phyloP scores from a whole-genome alignment of 53 echinoderm and acorn worm species.

The Echinometra lucunter region DNA sequence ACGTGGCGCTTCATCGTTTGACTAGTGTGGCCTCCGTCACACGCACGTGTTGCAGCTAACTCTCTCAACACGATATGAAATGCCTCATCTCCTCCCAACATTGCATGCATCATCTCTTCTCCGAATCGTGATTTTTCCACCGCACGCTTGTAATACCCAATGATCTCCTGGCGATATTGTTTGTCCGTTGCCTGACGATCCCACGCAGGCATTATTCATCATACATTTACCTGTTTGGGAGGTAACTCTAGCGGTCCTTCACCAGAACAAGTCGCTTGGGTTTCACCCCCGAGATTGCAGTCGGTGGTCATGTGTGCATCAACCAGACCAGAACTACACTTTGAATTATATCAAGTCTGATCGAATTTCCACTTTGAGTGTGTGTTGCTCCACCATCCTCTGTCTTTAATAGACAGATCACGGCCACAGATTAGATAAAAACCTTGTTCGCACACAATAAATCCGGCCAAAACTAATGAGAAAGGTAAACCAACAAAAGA shows the following conservation, averaged over 20 bases:
- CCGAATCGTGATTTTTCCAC: neutral
- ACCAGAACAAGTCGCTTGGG: neutral
- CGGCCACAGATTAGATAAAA: too few relatives aligned
- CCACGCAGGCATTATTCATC: neutral
- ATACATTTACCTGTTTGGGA: conserved; percentile 6
- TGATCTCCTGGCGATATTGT: neutral
- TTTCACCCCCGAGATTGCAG: neutral
- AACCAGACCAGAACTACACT: neutral
- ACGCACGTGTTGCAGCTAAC: too few relatives aligned
- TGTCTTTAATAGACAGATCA: too few relatives aligned
- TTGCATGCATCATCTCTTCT: neutral
- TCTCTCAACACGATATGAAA: too few relatives aligned
- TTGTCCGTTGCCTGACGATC: neutral
- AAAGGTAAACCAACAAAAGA: too few relatives aligned
- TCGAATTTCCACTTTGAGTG: neutral
- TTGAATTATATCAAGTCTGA: neutral
- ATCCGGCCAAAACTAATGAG: too few relatives aligned
- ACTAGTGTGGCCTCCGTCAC: too few relatives aligned
- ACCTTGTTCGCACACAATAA: too few relatives aligned
- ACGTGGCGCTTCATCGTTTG: too few relatives aligned
- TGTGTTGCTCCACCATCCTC: neutral
- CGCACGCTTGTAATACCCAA: neutral
- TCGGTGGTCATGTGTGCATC: neutral
- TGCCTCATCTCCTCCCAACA: neutral
- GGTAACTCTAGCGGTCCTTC: neutral